Evolutionary conservation across 1,140 invertebrate genomes (phyloP).

Genomic region (Anoplolepis gracilipes): DNA sequence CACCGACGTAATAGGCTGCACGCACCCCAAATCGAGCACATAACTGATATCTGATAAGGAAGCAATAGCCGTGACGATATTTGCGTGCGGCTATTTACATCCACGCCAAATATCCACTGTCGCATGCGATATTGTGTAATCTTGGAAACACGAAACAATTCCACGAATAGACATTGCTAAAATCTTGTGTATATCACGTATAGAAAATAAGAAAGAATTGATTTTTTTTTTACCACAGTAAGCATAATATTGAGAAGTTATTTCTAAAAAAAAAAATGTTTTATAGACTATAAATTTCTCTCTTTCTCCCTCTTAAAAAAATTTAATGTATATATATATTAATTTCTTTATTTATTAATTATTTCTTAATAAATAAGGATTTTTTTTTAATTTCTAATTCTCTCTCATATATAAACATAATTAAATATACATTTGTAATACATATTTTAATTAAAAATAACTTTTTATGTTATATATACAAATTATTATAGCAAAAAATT

Average conservation of each 20-base stretch:
- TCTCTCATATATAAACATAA: not conserved
- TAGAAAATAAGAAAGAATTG: not conserved
- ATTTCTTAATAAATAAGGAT: not conserved
- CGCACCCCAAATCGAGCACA: constrained; percentile 80
- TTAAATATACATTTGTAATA: not conserved
- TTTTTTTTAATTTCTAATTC: not conserved
- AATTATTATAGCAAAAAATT: constrained; percentile 4
- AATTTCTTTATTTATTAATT: no score
- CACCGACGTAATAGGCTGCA: constrained; percentile 80
- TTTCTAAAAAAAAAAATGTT: not conserved
- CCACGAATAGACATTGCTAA: not conserved
- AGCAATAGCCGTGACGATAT: constrained; percentile 75
- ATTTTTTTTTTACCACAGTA: not conserved
- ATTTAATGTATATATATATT: not conserved
- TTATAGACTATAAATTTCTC: not conserved
- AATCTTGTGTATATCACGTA: not conserved
- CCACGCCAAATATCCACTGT: not conserved
- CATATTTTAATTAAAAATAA: not conserved
- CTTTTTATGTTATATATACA: not conserved
- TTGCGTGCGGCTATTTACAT: constrained; percentile 65
- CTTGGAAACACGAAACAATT: constrained; percentile 35
- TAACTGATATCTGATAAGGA: constrained; percentile 81
- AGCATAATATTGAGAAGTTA: not conserved
- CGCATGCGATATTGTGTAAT: constrained; percentile 42
- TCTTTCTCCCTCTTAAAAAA: no score